Conservation (phyloP, 2,888 invertebrate genomes). For the Candidula unifasciata region DNA sequence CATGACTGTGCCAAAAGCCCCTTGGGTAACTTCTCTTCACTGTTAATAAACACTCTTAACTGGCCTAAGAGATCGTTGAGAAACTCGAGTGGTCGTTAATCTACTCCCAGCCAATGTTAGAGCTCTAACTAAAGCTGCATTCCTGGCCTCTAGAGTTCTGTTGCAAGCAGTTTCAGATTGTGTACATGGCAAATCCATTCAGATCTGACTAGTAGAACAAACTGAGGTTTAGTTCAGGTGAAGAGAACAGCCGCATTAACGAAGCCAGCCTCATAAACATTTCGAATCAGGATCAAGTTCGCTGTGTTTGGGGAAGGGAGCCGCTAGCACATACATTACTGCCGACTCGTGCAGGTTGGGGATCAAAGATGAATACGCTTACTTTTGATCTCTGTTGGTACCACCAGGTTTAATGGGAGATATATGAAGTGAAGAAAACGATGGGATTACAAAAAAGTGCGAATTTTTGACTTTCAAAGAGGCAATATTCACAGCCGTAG, state of each 20-base stretch:
- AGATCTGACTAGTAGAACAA: constrained; percentile 5
- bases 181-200: constrained; percentile 1
- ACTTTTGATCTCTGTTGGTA: too few species aligned
- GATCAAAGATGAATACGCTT: too few species aligned
- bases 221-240: constrained; percentile 1
- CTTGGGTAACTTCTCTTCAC: not conserved
- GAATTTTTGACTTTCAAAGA: too few species aligned
- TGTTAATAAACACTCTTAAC: not conserved
- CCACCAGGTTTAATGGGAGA: too few species aligned
- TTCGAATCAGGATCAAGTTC: not conserved
- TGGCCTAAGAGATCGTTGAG: not conserved
- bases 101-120: not conserved
- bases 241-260: not conserved
- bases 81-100: not conserved
- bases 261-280: not conserved
- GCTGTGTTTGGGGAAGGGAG: not conserved
- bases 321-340: too few species aligned
- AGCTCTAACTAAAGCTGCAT: not conserved
- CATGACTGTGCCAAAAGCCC: not conserved
- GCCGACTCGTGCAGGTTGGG: too few species aligned
- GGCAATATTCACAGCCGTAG: too few species aligned
- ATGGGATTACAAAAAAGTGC: too few species aligned
- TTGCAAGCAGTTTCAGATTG: not conserved
- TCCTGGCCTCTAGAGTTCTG: not conserved
- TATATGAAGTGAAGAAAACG: too few species aligned